Conservation (phyloP, 37 sponge, comb jelly and placozoan genomes). For the Theonella swinhoei region DNA sequence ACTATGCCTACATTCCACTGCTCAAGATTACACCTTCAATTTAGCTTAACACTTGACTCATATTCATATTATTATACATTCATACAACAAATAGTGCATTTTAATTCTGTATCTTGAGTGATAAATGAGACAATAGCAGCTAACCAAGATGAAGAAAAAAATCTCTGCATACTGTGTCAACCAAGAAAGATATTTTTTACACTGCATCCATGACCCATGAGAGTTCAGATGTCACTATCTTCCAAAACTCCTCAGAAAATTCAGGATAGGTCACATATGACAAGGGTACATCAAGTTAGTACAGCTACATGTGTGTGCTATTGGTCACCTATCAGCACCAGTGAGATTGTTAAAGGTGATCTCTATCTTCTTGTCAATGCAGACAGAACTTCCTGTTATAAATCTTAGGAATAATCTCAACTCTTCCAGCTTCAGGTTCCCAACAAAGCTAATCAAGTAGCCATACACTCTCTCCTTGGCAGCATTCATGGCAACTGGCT, state of each 20-base stretch:
- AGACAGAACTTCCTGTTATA: neutral
- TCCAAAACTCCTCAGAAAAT: neutral
- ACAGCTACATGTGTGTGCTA: neutral
- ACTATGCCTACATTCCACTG: too few species aligned
- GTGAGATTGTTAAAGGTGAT: neutral
- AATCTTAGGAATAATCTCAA: neutral
- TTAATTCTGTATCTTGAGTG: too few species aligned
- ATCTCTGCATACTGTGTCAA: too few species aligned
- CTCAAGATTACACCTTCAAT: too few species aligned
- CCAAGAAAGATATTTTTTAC: too few species aligned
- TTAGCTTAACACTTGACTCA: too few species aligned
- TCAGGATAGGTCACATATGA: conserved; percentile 9
- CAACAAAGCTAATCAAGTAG: neutral
- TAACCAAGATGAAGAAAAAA: too few species aligned
- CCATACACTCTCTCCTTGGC: neutral
- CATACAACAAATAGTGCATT: too few species aligned
- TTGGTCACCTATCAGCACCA: neutral
- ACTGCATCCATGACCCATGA: too few species aligned
- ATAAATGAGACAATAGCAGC: too few species aligned
- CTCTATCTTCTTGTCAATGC: neutral
- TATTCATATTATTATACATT: too few species aligned
- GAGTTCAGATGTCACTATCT: neutral
- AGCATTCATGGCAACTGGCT: neutral
- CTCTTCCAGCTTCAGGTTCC: neutral
- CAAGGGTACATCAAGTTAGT: neutral